Evolutionary conservation across 1,140 invertebrate genomes (phyloP), one percentile per base, ranked within the genome.

Genomic region (Orchesella cincta): DNA sequence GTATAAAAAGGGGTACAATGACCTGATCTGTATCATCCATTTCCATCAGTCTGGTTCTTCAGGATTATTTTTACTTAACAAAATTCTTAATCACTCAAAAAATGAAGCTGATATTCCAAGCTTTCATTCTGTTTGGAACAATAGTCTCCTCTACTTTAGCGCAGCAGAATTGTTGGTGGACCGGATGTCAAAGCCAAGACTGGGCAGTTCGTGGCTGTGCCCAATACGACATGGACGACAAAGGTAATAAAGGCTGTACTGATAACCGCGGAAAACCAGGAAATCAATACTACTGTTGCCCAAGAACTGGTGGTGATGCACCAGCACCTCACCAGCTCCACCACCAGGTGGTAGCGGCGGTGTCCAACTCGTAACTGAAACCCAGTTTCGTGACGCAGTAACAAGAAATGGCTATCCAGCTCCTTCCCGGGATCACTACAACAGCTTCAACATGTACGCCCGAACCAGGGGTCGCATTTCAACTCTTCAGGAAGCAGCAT

Each of bases 131-230:
- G n/a, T n/a, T n/a, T n/a, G n/a, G n/a, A n/a, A n/a, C n/a, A n/a
- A n/a, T n/a, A n/a, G n/a, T n/a, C n/a, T n/a, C n/a, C n/a, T n/a
- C n/a, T n/a, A n/a, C n/a, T n/a, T n/a, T n/a, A n/a, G n/a, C n/a
- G n/a, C n/a, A n/a, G n/a, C n/a, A n/a, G n/a, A n/a, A n/a, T n/a
- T 78, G 77, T 36, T 78, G 77, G 77, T 75, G 73, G 77, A 78
- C 77, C 2, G 77, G 77, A 28, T 78, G 77, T 78, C 77, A 78
- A 54, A 16, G 39, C 3, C 29, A 78, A 54, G 33, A 46, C 39
- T 46, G 39, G 39, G 39, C 39, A 18, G 39, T 46, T 46, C 39
- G 39, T 46, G 39, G 39, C 5, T 46, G 39, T 46, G 39, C 5
- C 18, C 39, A 46, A 46, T 46, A 46, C 18, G 39, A 36, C 14